These are phyloP conservation scores for Nibea albiflora DNA, from an alignment of 2,113 vertebrate species.

Conservation along the genomic window DNA sequence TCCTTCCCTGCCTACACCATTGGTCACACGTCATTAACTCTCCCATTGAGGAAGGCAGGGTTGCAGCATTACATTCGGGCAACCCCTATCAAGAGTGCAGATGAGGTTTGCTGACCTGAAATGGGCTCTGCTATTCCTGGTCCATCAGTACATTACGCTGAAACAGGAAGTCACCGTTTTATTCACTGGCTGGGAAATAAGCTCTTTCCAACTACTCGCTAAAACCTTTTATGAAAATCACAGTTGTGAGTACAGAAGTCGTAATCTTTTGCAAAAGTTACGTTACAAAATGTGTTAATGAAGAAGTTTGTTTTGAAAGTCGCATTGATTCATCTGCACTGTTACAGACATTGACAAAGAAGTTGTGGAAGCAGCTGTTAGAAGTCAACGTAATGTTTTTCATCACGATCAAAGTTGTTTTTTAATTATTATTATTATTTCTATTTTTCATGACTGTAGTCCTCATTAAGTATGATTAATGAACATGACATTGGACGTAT, in stretches of 20 bases:
- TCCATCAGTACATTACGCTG: background rate
- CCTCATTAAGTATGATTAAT: too few species aligned
- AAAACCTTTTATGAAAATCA: background rate
- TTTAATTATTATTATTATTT: too few species aligned
- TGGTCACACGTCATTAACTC: conserved; percentile 52
- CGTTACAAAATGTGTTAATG: too few species aligned
- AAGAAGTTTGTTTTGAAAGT: too few species aligned
- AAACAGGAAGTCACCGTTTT: background rate
- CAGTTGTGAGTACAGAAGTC: background rate
- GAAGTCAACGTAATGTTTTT: too few species aligned
- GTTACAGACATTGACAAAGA: too few species aligned
- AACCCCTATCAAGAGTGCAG: conserved; percentile 1
- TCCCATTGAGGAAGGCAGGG: background rate
- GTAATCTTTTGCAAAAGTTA: too few species aligned
- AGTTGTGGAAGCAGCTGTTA: too few species aligned
- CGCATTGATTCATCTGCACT: too few species aligned
- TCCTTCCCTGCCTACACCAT: background rate
- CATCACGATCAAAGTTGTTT: too few species aligned
- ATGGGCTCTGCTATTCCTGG: conserved; percentile 21
- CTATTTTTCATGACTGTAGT: too few species aligned
- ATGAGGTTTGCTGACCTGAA: conserved; percentile 13
- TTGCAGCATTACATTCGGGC: background rate
- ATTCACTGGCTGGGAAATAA: background rate
- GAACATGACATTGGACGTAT: too few species aligned
- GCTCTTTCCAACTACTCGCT: background rate